Percentiles rank a stretch among this genome's conserved stretches.
Conservation (phyloP, 2,113 vertebrate species). For the Nasalis larvatus region DNA sequence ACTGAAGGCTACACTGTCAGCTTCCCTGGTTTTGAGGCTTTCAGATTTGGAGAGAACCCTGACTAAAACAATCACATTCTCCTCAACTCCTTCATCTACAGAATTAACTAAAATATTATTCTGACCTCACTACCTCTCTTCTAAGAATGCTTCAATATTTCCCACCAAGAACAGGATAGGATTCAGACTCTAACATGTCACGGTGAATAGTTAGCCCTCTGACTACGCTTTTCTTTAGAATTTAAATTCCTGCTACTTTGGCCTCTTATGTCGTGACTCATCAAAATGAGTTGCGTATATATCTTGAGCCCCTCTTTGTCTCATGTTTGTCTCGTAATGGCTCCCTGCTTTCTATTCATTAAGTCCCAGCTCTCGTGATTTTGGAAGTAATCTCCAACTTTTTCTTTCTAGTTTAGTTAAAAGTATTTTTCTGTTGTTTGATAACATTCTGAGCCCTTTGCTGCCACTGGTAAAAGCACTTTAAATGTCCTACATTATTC, state of each 20-base stretch:
- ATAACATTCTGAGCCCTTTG: not conserved
- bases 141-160: not conserved
- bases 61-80: not conserved
- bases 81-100: not conserved
- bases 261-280: not conserved
- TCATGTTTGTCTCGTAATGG: not conserved
- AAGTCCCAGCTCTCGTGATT: not conserved
- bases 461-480: not conserved
- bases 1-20: too few relatives aligned
- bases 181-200: not conserved
- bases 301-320: not conserved
- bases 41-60: too few relatives aligned
- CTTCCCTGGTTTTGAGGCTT: too few relatives aligned
- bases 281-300: not conserved
- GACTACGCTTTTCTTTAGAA: not conserved
- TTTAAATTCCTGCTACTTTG: not conserved
- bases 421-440: not conserved
- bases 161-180: not conserved
- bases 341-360: not conserved
- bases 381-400: not conserved
- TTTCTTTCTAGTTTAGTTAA: not conserved
- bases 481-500: not conserved
- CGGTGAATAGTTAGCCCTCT: not conserved
- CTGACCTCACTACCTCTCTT: not conserved
- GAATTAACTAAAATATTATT: not conserved